Base-by-base conservation (phyloP, 1,140 invertebrate species). In the silkworm (Bombyx mori) region DNA sequence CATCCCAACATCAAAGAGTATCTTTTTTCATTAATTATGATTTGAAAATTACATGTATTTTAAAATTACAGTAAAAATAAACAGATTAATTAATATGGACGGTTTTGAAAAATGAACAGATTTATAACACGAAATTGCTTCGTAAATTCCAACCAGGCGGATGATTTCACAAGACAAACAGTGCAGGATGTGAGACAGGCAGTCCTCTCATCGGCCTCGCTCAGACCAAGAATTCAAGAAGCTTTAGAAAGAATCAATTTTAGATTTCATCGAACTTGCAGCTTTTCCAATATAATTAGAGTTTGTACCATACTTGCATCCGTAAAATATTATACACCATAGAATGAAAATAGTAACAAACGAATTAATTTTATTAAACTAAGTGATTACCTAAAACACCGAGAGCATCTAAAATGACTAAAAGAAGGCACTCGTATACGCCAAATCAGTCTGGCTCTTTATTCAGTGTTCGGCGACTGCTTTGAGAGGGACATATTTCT, bases 191-290 rank as follows among this genome's bases (percentile, higher is more conserved):
- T 86, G 51, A 78, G 77, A 50, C 72, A 64, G 45, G 70, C 76
- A 26, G 59, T 81, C 7, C 58, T 85, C 7, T 62, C 73, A 26
- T 79, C 76, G 8, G 60, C 66, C 22, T n/a, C 66, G 12, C 80
- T 73, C 47, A 75, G 60, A 52, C 75, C 71, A 42, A 73, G 70
- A 42, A 85, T 86, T 44, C 71, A 69, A 50, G 60, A 82, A 65
- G 71, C 26, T 35, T 68, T 87, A 56, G 66, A 78, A 54, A 68
- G 58, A 50, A 61, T 73, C 26, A 74, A 85, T 66, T 87, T 87
- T 42, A 71, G 69, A 57, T 87, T 71, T 58, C 83, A 86, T 53
- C 72, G 82, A 52, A 68, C 68, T 62, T 78, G 74, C 59, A 86
- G 82, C 52, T 76, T 64, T 47, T 68, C 66, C 0, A 73, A 74